A percentile compares a stretch with the other conserved stretches of the same genome.
Evolutionary conservation across 1,140 invertebrate genomes (phyloP).

Genomic region (Macrostomum lignano): DNA sequence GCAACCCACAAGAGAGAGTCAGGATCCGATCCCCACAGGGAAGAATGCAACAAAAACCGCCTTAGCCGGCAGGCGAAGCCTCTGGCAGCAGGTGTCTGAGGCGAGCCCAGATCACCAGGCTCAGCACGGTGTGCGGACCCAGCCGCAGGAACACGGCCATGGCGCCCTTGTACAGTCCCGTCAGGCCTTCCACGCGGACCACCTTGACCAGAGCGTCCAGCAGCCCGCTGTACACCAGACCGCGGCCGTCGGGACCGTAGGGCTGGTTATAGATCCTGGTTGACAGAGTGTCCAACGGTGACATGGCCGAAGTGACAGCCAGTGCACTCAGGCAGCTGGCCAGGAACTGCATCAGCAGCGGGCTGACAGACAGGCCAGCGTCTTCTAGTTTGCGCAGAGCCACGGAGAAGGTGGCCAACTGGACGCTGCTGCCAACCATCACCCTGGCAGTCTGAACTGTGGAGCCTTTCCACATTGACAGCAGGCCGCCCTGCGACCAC

Average conservation of each 20-base stretch:
- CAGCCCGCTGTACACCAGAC: conserved; percentile 33
- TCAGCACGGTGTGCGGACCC: conserved; percentile 49
- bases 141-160: conserved; percentile 46
- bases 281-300: conserved; percentile 61
- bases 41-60: no score
- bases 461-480: no score
- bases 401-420: conserved; percentile 46
- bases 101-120: conserved; percentile 51
- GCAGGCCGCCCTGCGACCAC: no score
- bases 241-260: conserved; percentile 18
- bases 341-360: conserved; percentile 30
- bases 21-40: no score
- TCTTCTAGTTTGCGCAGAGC: conserved; percentile 14
- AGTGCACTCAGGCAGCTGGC: conserved; percentile 39
- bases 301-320: conserved; percentile 44
- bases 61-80: no score
- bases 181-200: conserved; percentile 39
- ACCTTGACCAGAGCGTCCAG: conserved; percentile 44
- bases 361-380: conserved; percentile 25
- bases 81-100: no score
- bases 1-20: no score
- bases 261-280: conserved; percentile 62
- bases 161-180: conserved; percentile 54
- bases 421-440: conserved; percentile 49
- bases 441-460: conserved; percentile 24